A percentile compares a stretch with the other conserved stretches of the same genome.
Conservation (phyloP, 2,113 vertebrate species). For the Hipposideros armiger region DNA sequence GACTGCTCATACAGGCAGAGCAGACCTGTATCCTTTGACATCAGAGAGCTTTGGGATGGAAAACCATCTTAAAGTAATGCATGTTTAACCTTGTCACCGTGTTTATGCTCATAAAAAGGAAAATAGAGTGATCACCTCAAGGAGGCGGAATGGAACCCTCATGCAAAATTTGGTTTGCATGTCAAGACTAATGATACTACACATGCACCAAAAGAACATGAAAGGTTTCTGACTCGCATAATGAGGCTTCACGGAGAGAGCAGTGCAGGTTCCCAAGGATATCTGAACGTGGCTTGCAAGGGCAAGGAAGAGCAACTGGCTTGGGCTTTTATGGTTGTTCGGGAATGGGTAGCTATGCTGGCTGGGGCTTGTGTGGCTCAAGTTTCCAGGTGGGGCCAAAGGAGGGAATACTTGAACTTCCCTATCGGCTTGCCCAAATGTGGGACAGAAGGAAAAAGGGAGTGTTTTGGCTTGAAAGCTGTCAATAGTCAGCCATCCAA, state of each 20-base stretch:
- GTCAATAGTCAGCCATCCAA: neutral
- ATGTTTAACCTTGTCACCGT: neutral
- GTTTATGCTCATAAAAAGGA: neutral
- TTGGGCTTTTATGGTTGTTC: neutral
- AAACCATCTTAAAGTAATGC: neutral
- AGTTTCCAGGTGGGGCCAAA: neutral
- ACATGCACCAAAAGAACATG: neutral
- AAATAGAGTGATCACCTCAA: neutral
- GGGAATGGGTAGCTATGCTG: neutral
- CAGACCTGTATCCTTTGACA: conserved; percentile 97
- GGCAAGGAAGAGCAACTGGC: neutral
- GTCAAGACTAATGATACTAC: too few species aligned
- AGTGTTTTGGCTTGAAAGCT: neutral
- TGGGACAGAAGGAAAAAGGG: neutral
- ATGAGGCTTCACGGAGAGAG: neutral
- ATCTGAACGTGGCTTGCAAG: neutral
- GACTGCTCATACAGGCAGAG: conserved; percentile 95
- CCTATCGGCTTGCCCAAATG: too few species aligned
- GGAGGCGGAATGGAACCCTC: neutral
- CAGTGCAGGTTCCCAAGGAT: neutral
- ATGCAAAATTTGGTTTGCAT: neutral
- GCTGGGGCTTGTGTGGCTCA: neutral
- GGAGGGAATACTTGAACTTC: neutral
- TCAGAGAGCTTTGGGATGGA: neutral
- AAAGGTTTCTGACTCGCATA: neutral